These are phyloP conservation scores for Drosophila cyrtoloma DNA, from an alignment of 2,888 invertebrate genomes.

Conservation along the genomic window DNA sequence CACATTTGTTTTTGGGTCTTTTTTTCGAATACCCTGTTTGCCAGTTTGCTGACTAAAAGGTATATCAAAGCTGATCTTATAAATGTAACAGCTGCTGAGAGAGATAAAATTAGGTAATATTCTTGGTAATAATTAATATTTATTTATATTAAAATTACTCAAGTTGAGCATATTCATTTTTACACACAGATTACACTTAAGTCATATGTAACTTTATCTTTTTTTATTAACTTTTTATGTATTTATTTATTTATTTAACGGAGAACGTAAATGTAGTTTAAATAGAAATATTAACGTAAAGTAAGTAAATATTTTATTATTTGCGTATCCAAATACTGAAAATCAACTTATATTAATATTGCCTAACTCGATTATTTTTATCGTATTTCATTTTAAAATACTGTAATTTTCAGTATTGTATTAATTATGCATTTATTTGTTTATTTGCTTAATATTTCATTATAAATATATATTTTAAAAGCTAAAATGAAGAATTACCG, in stretches of 20 bases:
- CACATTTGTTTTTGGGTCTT: slow-evolving; percentile 36
- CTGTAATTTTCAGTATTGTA: no score
- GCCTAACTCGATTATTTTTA: no score
- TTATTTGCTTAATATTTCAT: background rate
- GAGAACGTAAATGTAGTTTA: background rate
- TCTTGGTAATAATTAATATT: background rate
- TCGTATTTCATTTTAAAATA: no score
- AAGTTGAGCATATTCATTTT: background rate
- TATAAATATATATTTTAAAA: no score
- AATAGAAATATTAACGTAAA: background rate
- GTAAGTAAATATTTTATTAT: background rate
- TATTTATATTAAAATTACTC: background rate
- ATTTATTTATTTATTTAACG: background rate
- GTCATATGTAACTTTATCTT: background rate
- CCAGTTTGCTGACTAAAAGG: background rate
- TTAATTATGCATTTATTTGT: background rate
- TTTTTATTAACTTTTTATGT: background rate
- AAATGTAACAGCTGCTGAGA: background rate
- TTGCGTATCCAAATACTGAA: no score
- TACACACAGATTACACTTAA: background rate
- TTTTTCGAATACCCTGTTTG: slow-evolving; percentile 17
- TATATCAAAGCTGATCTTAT: background rate
- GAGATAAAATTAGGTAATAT: background rate
- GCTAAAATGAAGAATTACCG: no score
- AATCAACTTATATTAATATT: no score